Evolutionary conservation across 1,140 invertebrate genomes (phyloP).

Genomic region (Asbolus verrucosus): DNA sequence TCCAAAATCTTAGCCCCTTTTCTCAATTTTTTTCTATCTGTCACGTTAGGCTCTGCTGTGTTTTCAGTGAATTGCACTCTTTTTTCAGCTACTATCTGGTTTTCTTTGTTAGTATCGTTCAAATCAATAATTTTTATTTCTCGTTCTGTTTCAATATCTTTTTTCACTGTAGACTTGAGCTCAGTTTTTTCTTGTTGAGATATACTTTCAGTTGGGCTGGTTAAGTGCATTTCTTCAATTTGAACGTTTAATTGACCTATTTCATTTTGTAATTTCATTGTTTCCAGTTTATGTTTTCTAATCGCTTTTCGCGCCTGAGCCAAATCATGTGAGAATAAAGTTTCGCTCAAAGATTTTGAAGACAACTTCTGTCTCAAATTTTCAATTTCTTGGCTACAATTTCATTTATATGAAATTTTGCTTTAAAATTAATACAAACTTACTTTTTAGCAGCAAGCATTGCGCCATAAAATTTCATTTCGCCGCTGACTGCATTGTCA

Average conservation of each 20-base stretch:
- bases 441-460: constrained; percentile 19
- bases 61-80: constrained; percentile 14
- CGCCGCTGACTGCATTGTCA: not conserved
- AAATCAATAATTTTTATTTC: not conserved
- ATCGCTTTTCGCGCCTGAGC: not conserved
- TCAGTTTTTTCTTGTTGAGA: not conserved
- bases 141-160: not conserved
- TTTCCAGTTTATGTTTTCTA: not conserved
- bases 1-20: not conserved
- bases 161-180: constrained; percentile 11
- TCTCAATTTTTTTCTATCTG: constrained; percentile 6
- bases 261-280: not conserved
- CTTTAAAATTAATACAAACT: not conserved
- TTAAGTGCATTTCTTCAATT: constrained; percentile 20
- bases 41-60: not conserved
- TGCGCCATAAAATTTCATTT: constrained; percentile 3
- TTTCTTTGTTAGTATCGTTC: constrained; percentile 9
- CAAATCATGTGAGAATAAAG: not conserved
- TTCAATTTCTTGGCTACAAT: constrained; percentile 16
- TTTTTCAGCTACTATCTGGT: not conserved
- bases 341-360: not conserved
- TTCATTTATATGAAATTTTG: not conserved
- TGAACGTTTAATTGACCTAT: not conserved
- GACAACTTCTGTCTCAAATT: not conserved
- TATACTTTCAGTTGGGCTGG: constrained; percentile 2